These are phyloP conservation scores for Subanguina moxae DNA, from an alignment of 1,140 invertebrate genomes.

Conservation along the genomic window DNA sequence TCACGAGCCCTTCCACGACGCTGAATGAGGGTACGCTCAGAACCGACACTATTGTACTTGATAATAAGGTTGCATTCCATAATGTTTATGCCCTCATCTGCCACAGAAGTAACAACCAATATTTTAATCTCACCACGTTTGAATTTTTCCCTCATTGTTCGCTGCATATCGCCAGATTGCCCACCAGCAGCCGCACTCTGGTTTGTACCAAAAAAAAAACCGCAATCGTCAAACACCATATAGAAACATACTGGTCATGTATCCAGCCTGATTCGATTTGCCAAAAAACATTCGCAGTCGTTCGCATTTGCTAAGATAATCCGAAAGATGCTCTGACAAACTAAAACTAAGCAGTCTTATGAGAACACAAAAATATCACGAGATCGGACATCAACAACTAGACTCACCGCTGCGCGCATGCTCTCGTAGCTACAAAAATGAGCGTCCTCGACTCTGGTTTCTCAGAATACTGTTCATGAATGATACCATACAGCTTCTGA, in stretches of 20 bases:
- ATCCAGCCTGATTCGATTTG: conserved; percentile 10
- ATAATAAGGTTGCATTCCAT: conserved; percentile 61
- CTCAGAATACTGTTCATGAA: conserved; percentile 29
- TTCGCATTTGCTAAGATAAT: not conserved
- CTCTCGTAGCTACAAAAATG: conserved; percentile 44
- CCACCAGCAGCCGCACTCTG: conserved; percentile 37
- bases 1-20: too few species aligned
- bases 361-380: not conserved
- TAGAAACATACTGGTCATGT: conserved; percentile 24
- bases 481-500: conserved; percentile 18
- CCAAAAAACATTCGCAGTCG: conserved; percentile 28
- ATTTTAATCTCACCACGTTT: conserved; percentile 33
- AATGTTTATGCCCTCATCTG: conserved; percentile 62
- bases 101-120: conserved; percentile 60
- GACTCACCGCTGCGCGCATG: conserved; percentile 7
- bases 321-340: conserved; percentile 33
- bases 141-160: conserved; percentile 30
- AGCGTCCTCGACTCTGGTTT: conserved; percentile 39
- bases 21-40: too few species aligned
- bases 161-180: conserved; percentile 24
- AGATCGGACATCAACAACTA: not conserved
- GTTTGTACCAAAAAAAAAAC: conserved; percentile 33
- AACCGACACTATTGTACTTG: conserved; percentile 60
- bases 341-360: not conserved
- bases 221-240: not conserved